Evolutionary conservation across 2,113 vertebrate genomes (phyloP).

Genomic region (Casuarius casuarius): DNA sequence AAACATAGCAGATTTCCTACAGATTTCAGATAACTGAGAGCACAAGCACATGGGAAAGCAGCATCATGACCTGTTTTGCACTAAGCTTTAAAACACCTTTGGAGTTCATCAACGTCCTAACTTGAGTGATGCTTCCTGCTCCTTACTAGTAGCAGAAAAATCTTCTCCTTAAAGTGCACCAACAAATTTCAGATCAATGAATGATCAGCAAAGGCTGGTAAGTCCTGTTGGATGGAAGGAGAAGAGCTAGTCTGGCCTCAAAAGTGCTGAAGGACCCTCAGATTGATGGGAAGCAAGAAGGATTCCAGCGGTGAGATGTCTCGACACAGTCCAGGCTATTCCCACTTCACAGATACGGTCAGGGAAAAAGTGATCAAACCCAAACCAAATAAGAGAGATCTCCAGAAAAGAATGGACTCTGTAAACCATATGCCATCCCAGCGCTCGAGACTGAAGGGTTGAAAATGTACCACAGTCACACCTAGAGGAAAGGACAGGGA

Average conservation of each 20-base stretch:
- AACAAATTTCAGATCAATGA: not conserved
- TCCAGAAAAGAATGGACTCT: not conserved
- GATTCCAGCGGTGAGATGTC: not conserved
- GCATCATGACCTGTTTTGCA: not conserved
- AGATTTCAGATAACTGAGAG: not conserved
- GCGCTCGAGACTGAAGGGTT: not conserved
- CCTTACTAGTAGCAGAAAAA: not conserved
- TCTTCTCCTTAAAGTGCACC: not conserved
- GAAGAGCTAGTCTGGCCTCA: not conserved
- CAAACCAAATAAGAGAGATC: not conserved
- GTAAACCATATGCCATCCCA: not conserved
- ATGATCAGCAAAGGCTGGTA: not conserved
- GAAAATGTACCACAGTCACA: not conserved
- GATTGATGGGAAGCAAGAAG: not conserved
- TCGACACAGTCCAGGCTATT: not conserved
- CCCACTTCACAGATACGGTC: not conserved
- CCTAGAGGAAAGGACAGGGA: too few species aligned
- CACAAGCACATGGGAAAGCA: not conserved
- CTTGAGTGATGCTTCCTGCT: not conserved
- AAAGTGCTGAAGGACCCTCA: not conserved
- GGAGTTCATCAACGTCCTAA: not conserved
- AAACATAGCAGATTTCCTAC: not conserved
- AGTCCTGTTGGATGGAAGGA: not conserved
- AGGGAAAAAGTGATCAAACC: not conserved
- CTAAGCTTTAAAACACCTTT: not conserved